These are phyloP conservation scores for Spondyliosoma cantharus DNA, from an alignment of 2,797 vertebrate genomes.

Conservation along the genomic window DNA sequence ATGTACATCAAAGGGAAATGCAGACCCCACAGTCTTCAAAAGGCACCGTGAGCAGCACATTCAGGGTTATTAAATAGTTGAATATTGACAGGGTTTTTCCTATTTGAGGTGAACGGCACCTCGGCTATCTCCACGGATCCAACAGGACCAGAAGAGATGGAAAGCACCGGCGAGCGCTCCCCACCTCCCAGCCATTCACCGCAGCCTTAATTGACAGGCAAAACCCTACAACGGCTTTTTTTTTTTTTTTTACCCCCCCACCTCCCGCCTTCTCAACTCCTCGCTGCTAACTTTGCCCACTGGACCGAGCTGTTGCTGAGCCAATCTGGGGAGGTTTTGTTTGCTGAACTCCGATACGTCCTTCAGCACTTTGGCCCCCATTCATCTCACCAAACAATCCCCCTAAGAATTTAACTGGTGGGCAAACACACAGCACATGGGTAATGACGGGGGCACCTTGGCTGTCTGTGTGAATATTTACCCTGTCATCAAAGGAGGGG, in stretches of 20 bases:
- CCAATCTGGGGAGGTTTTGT: constrained; percentile 83
- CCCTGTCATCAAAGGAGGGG: constrained; percentile 84
- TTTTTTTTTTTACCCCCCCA: not conserved
- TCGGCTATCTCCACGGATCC: constrained; percentile 77
- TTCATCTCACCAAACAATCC: constrained; percentile 86
- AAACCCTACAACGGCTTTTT: constrained; percentile 53
- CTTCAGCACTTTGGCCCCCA: constrained; percentile 83
- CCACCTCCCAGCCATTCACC: constrained; percentile 72
- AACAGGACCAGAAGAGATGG: constrained; percentile 71
- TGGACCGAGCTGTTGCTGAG: constrained; percentile 73
- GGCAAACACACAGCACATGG: constrained; percentile 82
- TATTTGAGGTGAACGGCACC: constrained; percentile 76
- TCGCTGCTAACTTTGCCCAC: constrained; percentile 72
- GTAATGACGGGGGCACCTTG: constrained; percentile 83
- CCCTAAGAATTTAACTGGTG: constrained; percentile 86
- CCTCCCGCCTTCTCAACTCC: constrained; percentile 25
- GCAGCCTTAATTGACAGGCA: constrained; percentile 79
- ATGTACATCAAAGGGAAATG: constrained; percentile 84
- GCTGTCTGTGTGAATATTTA: constrained; percentile 87
- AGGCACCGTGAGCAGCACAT: constrained; percentile 79
- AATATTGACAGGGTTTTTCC: constrained; percentile 84
- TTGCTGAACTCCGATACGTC: constrained; percentile 83
- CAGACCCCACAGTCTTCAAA: constrained; percentile 85
- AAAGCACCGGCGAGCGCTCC: constrained; percentile 56
- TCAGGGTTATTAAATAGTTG: constrained; percentile 85